Base-by-base conservation (phyloP, 2,113 vertebrate species). In the Bufo bufo region DNA sequence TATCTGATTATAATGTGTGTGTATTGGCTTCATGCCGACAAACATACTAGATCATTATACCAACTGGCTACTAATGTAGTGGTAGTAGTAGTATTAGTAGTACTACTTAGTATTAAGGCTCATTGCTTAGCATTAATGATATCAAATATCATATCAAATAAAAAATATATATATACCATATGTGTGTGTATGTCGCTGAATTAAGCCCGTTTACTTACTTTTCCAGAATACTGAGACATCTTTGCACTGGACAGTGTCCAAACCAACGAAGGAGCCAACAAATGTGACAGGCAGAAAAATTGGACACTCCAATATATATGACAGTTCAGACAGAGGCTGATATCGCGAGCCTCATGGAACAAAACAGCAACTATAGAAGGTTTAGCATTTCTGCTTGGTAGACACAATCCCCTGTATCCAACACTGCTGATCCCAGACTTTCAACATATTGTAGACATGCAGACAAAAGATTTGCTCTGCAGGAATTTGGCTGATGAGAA, bases 171-270 rank as follows among this genome's bases (percentile, higher is more conserved):
- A 8, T 52, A 9, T 52, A 33, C 33, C 33, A 6, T 74, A 19
- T 43, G 16, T 72, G 13, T 72, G 69, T 45, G 69, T 45, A 14
- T 72, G 0, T 74, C 3, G 56, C 56, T 58, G 56, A 58, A 66
- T 16, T 12, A 59, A 77, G 63, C 65, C 58, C 50, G 17, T 52
- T 43, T 77, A 94, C 96, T 97, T 95, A 98, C 97, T 96, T 97
- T 97, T 93, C 97, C 97, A 3, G 96, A 97, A 91, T 96, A 96
- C 80, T 97, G 97, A 52, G 96, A 97, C 97, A 97, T 97, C 89
- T 93, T 93, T 77, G 47, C 23, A 69, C 92, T 94, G 94, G 94
- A 94, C 92, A 86, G 33, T 89, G 72, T 94, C 94, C 93, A 94
- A 94, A 89, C 89, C 87, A 91, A 77, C 91, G 17, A 92, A 10